phyloP scores from a whole-genome alignment of 2,113 vertebrate genomes.

The Turdus rufiventris region DNA sequence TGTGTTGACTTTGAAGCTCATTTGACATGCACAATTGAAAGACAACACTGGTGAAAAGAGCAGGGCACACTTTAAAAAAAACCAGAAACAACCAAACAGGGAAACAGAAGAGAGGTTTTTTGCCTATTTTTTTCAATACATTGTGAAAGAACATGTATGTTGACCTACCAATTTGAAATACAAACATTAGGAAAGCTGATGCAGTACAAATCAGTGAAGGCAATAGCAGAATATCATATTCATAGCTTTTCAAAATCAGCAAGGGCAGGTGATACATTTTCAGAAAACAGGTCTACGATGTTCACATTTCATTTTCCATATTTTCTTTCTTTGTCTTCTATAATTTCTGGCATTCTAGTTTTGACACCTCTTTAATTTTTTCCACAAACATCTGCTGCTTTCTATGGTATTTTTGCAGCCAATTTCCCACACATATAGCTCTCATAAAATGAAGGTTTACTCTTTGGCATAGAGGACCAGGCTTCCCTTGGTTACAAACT shows the following conservation, averaged over 20 bases:
- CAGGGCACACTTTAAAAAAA: background rate
- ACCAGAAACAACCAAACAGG: background rate
- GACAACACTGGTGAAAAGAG: background rate
- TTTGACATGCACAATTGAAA: slow-evolving; percentile 1
- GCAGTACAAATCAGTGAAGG: background rate
- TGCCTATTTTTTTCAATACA: background rate
- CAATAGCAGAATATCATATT: background rate
- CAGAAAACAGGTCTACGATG: background rate
- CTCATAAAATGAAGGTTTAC: background rate
- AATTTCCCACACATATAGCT: background rate
- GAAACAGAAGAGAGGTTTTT: background rate
- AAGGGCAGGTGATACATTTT: background rate
- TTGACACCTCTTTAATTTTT: background rate
- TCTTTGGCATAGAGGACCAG: background rate
- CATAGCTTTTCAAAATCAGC: background rate
- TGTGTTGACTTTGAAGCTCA: slow-evolving; percentile 5
- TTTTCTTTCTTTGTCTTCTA: background rate
- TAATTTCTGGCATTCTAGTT: background rate
- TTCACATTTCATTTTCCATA: background rate
- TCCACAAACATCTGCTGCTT: background rate
- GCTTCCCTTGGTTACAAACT: accelerated
- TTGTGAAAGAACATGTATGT: background rate
- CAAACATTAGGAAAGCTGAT: background rate
- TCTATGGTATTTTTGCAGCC: background rate
- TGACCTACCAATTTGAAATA: background rate